Evolutionary conservation across 2,113 vertebrate species (phyloP).

Genomic region (Regulus satrapa): DNA sequence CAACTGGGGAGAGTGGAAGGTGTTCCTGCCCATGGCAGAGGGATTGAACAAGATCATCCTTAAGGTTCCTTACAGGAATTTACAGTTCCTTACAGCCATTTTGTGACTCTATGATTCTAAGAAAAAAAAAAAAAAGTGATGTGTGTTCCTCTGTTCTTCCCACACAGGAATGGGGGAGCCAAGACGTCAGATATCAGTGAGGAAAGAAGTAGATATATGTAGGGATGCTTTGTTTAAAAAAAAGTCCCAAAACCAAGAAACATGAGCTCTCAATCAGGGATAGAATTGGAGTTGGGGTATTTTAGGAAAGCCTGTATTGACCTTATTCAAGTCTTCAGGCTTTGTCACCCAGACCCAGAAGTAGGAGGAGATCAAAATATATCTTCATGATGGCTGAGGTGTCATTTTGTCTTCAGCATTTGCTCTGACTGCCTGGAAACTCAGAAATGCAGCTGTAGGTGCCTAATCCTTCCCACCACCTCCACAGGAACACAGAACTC

Average conservation of each 20-base stretch:
- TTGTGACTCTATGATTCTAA: not conserved
- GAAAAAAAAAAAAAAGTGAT: not conserved
- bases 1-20: not conserved
- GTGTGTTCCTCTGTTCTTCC: not conserved
- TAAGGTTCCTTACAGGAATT: not conserved
- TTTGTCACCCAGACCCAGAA: not conserved
- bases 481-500: accelerated
- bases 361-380: not conserved
- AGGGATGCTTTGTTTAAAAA: not conserved
- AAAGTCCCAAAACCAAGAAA: accelerated
- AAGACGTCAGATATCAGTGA: not conserved
- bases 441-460: accelerated
- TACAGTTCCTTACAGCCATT: no score
- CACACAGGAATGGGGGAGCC: not conserved
- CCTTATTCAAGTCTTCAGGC: not conserved
- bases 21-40: not conserved
- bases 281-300: not conserved
- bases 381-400: not conserved
- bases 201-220: not conserved
- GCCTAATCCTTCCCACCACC: accelerated
- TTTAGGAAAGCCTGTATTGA: not conserved
- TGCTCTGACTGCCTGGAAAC: not conserved
- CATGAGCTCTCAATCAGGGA: not conserved
- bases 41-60: not conserved
- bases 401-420: not conserved